Percentiles rank a stretch among this genome's conserved stretches.
Conservation (phyloP, 2,113 vertebrate genomes). For the Charadrius vociferus region DNA sequence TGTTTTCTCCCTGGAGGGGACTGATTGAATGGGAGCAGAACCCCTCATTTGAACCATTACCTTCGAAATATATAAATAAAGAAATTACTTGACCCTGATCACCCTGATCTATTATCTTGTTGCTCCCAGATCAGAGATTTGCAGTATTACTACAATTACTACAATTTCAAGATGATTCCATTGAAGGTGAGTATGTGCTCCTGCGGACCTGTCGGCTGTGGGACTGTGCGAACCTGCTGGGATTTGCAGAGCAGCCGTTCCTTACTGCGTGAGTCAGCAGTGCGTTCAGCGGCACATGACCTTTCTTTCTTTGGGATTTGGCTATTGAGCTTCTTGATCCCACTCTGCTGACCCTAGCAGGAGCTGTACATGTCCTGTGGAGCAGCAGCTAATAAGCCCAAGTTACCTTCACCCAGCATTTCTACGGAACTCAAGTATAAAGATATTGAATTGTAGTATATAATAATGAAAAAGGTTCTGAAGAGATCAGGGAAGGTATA, state of each 20-base stretch:
- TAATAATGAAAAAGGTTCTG: neutral
- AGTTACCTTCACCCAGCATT: neutral
- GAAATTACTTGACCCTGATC: neutral
- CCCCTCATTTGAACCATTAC: neutral
- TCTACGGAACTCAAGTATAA: neutral
- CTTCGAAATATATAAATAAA: neutral
- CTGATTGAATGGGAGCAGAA: neutral
- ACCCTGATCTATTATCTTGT: neutral
- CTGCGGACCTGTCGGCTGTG: fast-evolving
- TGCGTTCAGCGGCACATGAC: neutral
- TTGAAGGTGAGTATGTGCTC: neutral
- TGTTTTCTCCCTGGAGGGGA: neutral
- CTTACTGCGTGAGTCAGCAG: neutral
- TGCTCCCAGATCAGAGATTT: neutral
- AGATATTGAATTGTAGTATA: neutral
- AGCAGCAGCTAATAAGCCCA: neutral
- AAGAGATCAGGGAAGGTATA: neutral
- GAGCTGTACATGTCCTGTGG: neutral
- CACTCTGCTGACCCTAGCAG: neutral
- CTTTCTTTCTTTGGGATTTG: neutral
- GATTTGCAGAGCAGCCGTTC: neutral
- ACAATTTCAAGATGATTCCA: neutral
- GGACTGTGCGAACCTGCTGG: neutral
- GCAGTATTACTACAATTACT: neutral
- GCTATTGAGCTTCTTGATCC: neutral